phyloP scores from a whole-genome alignment of 2,797 vertebrate species.

The Pterois miles region DNA sequence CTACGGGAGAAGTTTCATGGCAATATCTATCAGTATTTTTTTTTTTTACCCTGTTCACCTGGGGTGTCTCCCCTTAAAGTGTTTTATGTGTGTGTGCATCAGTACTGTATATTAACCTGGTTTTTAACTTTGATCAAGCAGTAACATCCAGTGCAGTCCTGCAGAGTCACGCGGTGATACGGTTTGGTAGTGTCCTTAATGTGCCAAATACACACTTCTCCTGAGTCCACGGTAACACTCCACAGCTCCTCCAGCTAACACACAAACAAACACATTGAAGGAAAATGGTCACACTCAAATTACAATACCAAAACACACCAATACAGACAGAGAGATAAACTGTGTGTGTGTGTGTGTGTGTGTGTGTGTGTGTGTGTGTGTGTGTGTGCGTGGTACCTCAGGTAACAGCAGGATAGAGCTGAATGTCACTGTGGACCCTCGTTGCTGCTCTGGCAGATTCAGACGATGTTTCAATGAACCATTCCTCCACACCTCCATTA shows the following conservation, averaged over 20 bases:
- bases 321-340: neutral
- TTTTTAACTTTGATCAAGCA: slow-evolving; percentile 94
- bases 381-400: slow-evolving; percentile 73
- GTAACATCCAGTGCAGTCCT: slow-evolving; percentile 87
- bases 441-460: slow-evolving; percentile 75
- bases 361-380: neutral
- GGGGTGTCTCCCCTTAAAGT: too few species aligned
- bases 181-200: slow-evolving; percentile 74
- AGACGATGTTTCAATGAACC: slow-evolving; percentile 77
- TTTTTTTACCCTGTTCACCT: too few species aligned
- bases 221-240: slow-evolving; percentile 77
- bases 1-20: too few species aligned
- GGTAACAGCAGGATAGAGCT: slow-evolving; percentile 80
- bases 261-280: slow-evolving; percentile 30
- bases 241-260: slow-evolving; percentile 89
- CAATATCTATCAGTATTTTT: too few species aligned
- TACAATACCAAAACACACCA: neutral
- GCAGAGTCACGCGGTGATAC: slow-evolving; percentile 82
- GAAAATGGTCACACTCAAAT: neutral
- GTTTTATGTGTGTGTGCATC: neutral
- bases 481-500: slow-evolving; percentile 82
- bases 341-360: neutral
- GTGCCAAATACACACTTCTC: slow-evolving; percentile 88
- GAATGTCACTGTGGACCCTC: slow-evolving; percentile 63
- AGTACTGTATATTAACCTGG: slow-evolving; percentile 81